Percentiles rank a stretch among this genome's conserved stretches.
Conservation (phyloP, 2,888 invertebrate species). For the Meta bourneti region DNA sequence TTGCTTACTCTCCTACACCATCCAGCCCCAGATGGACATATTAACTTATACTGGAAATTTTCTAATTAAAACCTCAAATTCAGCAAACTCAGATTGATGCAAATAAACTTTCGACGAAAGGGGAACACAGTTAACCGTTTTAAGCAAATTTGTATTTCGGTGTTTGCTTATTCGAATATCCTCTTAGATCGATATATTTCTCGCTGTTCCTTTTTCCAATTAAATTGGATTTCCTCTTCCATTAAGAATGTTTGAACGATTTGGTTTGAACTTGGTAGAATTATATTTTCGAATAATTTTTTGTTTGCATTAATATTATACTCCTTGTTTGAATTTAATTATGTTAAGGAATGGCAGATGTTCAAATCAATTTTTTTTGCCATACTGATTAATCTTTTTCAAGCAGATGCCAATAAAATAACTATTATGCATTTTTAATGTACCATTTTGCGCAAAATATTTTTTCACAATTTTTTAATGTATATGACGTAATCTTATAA, state of each 20-base stretch:
- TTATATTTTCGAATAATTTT: background rate
- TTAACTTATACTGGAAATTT: too few species aligned
- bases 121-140: background rate
- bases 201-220: background rate
- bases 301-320: background rate
- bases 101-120: too few species aligned
- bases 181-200: background rate
- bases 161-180: background rate
- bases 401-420: too few species aligned
- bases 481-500: too few species aligned
- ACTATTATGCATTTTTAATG: too few species aligned
- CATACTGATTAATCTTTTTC: too few species aligned
- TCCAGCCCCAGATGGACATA: too few species aligned
- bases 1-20: too few species aligned
- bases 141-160: background rate
- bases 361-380: background rate
- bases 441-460: too few species aligned
- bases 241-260: background rate
- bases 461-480: too few species aligned
- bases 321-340: background rate
- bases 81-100: too few species aligned
- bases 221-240: background rate
- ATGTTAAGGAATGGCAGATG: background rate
- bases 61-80: too few species aligned
- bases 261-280: background rate